A percentile compares a stretch with the other conserved stretches of the same genome.
phyloP scores from a whole-genome alignment of 2,113 vertebrate species.

The Muntiacus reevesi region DNA sequence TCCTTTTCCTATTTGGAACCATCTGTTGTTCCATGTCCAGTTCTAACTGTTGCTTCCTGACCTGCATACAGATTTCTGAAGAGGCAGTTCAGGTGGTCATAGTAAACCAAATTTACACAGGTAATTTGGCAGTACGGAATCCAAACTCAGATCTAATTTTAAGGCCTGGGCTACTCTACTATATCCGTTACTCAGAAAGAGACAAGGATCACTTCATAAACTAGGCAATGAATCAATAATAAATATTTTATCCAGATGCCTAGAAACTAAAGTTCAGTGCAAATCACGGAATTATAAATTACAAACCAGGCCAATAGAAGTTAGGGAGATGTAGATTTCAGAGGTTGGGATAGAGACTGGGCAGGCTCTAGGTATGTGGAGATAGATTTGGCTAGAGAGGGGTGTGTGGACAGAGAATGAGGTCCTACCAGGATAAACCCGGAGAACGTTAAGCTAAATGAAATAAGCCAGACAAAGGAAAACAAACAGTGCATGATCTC shows the following conservation, averaged over 20 bases:
- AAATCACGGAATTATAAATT: constrained; percentile 18
- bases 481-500: neutral
- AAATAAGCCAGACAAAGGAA: neutral
- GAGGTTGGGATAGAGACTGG: neutral
- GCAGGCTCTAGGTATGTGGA: neutral
- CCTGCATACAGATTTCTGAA: neutral
- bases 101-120: neutral
- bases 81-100: neutral
- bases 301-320: neutral
- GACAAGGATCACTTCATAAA: neutral
- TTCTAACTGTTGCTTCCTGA: neutral
- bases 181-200: neutral
- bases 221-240: neutral
- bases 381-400: neutral
- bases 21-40: neutral
- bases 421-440: neutral
- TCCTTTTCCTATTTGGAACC: neutral
- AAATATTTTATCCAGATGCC: neutral
- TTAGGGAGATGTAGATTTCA: neutral
- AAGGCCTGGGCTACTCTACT: neutral
- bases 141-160: neutral
- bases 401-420: neutral
- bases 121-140: neutral
- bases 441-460: neutral
- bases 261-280: neutral